These are phyloP conservation scores for Dichetophora obliterata DNA, from an alignment of 2,888 invertebrate genomes.

Conservation along the genomic window DNA sequence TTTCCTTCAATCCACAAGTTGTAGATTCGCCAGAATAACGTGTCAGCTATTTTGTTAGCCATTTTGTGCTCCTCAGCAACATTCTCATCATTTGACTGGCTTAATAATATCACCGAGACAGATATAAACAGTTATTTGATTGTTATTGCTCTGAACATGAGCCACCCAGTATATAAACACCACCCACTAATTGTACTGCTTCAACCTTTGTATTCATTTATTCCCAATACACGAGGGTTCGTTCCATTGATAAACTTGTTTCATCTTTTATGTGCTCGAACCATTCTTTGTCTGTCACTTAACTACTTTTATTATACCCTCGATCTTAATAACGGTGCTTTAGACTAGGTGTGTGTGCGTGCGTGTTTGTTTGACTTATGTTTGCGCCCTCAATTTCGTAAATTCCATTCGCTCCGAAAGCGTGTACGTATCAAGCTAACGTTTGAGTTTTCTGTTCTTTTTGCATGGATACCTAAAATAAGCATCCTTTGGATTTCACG, in stretches of 20 bases:
- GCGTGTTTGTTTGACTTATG: neutral
- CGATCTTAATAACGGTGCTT: constrained; percentile 13
- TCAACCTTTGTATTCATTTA: too few relatives aligned
- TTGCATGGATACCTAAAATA: too few relatives aligned
- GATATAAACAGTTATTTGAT: constrained; percentile 13
- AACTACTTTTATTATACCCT: constrained; percentile 17
- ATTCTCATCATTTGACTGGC: neutral
- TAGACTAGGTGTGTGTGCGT: neutral
- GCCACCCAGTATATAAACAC: neutral
- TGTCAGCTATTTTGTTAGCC: too few relatives aligned
- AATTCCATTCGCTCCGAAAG: too few relatives aligned
- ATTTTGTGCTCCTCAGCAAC: too few relatives aligned
- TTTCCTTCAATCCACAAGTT: too few relatives aligned
- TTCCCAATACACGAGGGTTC: neutral
- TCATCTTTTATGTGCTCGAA: neutral
- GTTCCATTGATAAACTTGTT: constrained; percentile 6
- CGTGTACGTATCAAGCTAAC: too few relatives aligned
- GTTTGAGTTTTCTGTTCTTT: too few relatives aligned
- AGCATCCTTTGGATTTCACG: too few relatives aligned
- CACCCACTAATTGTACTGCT: neutral
- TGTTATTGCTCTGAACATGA: constrained; percentile 1
- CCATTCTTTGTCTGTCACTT: constrained; percentile 13
- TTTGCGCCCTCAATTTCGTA: too few relatives aligned
- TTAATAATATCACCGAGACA: constrained; percentile 6
- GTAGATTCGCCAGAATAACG: too few relatives aligned